phyloP scores from a whole-genome alignment of 2,888 invertebrate species.

The Cantharis rufa region DNA sequence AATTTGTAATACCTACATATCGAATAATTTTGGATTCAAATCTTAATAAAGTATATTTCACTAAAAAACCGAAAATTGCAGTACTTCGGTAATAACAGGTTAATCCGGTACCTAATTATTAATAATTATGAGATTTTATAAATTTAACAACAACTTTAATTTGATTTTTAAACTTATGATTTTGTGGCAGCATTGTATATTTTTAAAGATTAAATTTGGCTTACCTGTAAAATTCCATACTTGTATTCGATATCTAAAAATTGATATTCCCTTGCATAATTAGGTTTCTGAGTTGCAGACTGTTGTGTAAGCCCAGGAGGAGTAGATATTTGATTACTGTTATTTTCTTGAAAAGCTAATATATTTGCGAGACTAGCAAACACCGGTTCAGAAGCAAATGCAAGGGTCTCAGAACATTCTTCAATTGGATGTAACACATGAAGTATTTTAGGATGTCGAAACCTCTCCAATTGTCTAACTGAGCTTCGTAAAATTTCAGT shows the following conservation, averaged over 20 bases:
- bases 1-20: too few species aligned
- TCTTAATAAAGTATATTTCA: too few species aligned
- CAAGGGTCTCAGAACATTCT: constrained; percentile 84
- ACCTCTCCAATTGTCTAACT: constrained; percentile 77
- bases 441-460: constrained; percentile 81
- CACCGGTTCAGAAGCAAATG: constrained; percentile 93
- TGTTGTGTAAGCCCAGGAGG: constrained; percentile 56
- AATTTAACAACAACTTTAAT: too few species aligned
- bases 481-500: constrained; percentile 83
- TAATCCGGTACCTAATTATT: too few species aligned
- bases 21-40: too few species aligned
- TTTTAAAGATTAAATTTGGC: constrained; percentile 24
- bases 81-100: too few species aligned
- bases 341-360: constrained; percentile 77
- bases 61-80: too few species aligned
- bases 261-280: constrained; percentile 77
- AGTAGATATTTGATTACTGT: constrained; percentile 53
- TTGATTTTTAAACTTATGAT: too few species aligned
- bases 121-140: too few species aligned
- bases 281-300: constrained; percentile 60
- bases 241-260: constrained; percentile 92
- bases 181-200: background rate
- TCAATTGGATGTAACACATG: constrained; percentile 75
- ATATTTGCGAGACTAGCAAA: constrained; percentile 88
- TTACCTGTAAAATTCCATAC: constrained; percentile 90